phyloP scores from a whole-genome alignment of 2,113 vertebrate species.

The Oreochromis spilurus region DNA sequence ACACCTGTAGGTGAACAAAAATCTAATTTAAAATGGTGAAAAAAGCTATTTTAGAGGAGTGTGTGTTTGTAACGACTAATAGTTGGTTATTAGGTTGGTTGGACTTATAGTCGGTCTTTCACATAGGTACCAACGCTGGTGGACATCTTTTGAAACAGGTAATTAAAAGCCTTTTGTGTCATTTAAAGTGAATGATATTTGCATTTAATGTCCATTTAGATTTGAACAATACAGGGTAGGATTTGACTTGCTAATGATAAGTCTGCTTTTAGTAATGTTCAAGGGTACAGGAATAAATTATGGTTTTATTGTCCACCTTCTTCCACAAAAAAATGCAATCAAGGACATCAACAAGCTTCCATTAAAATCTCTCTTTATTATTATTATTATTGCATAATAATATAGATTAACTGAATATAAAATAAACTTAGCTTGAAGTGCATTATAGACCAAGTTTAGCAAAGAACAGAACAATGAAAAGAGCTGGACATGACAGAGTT shows the following conservation, averaged over 20 bases:
- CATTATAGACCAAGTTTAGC: not conserved
- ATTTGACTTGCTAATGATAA: slow-evolving; percentile 22
- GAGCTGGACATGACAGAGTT: not conserved
- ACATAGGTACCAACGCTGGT: not conserved
- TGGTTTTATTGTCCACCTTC: not conserved
- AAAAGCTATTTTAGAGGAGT: not conserved
- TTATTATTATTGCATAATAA: not conserved
- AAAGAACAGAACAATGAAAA: not conserved
- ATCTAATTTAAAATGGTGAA: not conserved
- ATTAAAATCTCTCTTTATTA: not conserved
- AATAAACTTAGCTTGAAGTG: not conserved
- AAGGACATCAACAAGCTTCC: not conserved
- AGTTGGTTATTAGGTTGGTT: not conserved
- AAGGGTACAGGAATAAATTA: not conserved
- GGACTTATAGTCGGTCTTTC: not conserved
- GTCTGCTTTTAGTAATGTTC: slow-evolving; percentile 12
- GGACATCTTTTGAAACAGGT: not conserved
- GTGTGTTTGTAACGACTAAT: not conserved
- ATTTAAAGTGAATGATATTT: not conserved
- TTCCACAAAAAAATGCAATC: not conserved
- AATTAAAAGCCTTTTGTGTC: not conserved
- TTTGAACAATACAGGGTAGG: not conserved
- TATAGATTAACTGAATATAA: not conserved
- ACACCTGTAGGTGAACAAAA: not conserved
- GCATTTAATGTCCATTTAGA: not conserved